phyloP scores from a whole-genome alignment of 1,140 invertebrate genomes.

The Drosophila sturtevanti region DNA sequence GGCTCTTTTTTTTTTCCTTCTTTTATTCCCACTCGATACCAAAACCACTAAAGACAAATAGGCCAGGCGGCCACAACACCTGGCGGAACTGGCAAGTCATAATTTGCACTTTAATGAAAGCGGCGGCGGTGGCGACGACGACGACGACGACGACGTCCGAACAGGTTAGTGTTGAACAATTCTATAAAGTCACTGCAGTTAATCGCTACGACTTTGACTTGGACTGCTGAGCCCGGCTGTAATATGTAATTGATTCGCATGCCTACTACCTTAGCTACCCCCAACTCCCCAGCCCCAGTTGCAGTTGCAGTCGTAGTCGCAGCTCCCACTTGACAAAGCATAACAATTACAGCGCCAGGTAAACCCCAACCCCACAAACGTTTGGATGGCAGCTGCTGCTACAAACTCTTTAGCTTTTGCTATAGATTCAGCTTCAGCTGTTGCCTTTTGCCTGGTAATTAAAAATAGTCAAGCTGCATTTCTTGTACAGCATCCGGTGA shows the following conservation, averaged over 20 bases:
- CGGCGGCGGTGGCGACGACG: slow-evolving; percentile 36
- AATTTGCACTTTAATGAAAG: slow-evolving; percentile 82
- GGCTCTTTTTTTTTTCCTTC: background rate
- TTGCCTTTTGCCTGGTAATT: slow-evolving; percentile 68
- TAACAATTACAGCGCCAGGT: slow-evolving; percentile 67
- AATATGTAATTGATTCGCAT: slow-evolving; percentile 78
- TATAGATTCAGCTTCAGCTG: slow-evolving; percentile 25
- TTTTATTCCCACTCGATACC: slow-evolving; percentile 16
- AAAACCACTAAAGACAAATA: slow-evolving; percentile 69
- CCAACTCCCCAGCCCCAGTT: background rate
- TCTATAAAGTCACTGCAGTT: slow-evolving; percentile 77
- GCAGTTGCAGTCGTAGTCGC: slow-evolving; percentile 4
- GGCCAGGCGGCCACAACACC: slow-evolving; percentile 73
- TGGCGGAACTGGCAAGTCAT: slow-evolving; percentile 80
- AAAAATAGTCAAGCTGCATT: slow-evolving; percentile 80
- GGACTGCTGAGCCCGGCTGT: slow-evolving; percentile 26
- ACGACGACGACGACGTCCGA: slow-evolving; percentile 30
- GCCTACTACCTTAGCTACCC: slow-evolving; percentile 35
- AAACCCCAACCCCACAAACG: slow-evolving; percentile 31
- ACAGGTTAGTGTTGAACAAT: slow-evolving; percentile 66
- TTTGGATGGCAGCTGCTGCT: slow-evolving; percentile 28
- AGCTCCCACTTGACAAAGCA: slow-evolving; percentile 59
- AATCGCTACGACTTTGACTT: slow-evolving; percentile 65
- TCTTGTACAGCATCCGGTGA: slow-evolving; percentile 71
- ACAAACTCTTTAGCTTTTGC: background rate